Base-by-base conservation (phyloP, 2,113 vertebrate genomes). In the Dunckerocampus dactyliophorus region DNA sequence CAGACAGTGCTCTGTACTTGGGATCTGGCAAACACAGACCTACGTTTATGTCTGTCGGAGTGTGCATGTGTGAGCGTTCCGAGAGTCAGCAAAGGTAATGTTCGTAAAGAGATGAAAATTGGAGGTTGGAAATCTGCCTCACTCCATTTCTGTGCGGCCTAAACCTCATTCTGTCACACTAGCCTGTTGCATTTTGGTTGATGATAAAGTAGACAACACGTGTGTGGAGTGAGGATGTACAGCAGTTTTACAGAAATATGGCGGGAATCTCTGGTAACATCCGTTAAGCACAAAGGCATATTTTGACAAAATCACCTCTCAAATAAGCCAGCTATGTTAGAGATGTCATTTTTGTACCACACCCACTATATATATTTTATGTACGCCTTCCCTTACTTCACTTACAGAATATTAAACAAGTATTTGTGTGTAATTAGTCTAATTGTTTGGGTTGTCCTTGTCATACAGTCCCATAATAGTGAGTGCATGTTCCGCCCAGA, bases 21-120 rank as follows among this genome's bases (percentile, higher is more conserved):
- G 62, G 77, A 82, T 80, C 82, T 79, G 79, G 79, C 76, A 80
- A 84, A 85, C 73, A 84, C 73, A 81, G 75, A 53, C 65, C 55
- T 72, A 46, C 62, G 46, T 72, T 56, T 67, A 10, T 74, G 15
- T 73, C 59, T 64, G 59, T 53, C 13, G 39, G 39, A 43, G 52
- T 14, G n/a, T 56, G 45, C 50, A 48, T 50, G 49, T 22, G 14
- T 2, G 53, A 62, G 58, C 46, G 7, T 28, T 62, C 63, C 50
- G 68, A 61, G 71, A 72, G 75, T 71, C 75, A 79, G 65, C 68
- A 45, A 74, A 75, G 76, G 86, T 65, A 76, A 62, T 67, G 65
- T 56, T 69, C 62, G 56, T 61, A 56, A 77, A 61, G 54, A 59
- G 66, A 69, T 70, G 50, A 66, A 63, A 67, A 62, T 59, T 50